A percentile compares a stretch with the other conserved stretches of the same genome.
Evolutionary conservation across 1,140 invertebrate genomes (phyloP).

Genomic region (Ceratitis capitata): DNA sequence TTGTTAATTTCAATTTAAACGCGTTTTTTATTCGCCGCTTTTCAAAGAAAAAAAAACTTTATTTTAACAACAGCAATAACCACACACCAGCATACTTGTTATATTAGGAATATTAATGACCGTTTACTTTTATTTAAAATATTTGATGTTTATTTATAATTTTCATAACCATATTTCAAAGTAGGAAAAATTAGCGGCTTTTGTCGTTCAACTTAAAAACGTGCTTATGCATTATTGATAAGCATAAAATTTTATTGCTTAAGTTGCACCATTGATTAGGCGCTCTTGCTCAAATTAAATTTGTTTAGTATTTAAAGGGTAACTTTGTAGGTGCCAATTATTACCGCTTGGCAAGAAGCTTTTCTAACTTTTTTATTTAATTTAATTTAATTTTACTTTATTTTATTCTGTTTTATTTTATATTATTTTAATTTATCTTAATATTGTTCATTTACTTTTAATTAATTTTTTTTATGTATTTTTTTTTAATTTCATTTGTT

Average conservation of each 20-base stretch:
- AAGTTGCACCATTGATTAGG: neutral
- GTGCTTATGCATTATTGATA: neutral
- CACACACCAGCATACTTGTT: neutral
- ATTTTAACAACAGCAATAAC: neutral
- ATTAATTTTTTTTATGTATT: too few relatives aligned
- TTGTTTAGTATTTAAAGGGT: too few relatives aligned
- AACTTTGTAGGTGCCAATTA: too few relatives aligned
- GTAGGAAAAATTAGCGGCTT: neutral
- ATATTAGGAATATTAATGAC: neutral
- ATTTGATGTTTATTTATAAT: neutral
- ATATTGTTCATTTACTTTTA: too few relatives aligned
- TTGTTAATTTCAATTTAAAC: neutral
- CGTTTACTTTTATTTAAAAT: neutral
- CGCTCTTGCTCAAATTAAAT: neutral
- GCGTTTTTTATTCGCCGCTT: slow-evolving; percentile 10
- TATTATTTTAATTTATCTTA: too few relatives aligned
- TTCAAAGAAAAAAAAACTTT: slow-evolving; percentile 1
- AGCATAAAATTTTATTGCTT: slow-evolving; percentile 2
- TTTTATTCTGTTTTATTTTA: too few relatives aligned
- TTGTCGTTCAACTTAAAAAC: neutral
- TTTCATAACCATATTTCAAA: neutral
- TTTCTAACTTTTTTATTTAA: too few relatives aligned
- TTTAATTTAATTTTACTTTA: too few relatives aligned
- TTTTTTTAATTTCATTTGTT: too few relatives aligned
- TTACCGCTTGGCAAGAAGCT: too few relatives aligned